Evolutionary conservation across 37 sponge, comb jelly and placozoan species (phyloP).

Genomic region (Theonella swinhoei): DNA sequence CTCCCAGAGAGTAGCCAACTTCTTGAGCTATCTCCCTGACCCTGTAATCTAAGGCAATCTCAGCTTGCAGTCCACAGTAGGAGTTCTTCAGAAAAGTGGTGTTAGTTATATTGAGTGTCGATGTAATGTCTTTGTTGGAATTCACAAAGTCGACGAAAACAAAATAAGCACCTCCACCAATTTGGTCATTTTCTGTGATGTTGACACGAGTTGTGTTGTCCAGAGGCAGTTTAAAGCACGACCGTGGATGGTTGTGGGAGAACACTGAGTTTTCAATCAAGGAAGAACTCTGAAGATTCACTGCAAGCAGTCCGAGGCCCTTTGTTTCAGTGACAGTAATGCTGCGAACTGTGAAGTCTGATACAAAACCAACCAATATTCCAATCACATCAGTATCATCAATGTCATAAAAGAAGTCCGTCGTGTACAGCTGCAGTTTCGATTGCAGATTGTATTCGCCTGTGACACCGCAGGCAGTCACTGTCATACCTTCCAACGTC

Average conservation of each 20-base stretch:
- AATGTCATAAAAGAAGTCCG: constrained; percentile 10
- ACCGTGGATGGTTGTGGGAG: neutral
- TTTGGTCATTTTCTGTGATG: neutral
- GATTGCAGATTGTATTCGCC: neutral
- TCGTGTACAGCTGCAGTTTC: neutral
- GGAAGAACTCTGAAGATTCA: constrained; percentile 40
- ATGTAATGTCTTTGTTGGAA: neutral
- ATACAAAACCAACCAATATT: constrained; percentile 2
- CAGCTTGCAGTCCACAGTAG: constrained; percentile 27
- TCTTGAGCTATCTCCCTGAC: neutral
- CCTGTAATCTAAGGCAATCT: neutral
- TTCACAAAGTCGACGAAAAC: constrained; percentile 32
- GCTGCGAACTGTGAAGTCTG: constrained; percentile 3
- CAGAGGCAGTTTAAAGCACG: neutral
- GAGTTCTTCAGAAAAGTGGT: constrained; percentile 29
- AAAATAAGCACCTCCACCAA: constrained; percentile 43
- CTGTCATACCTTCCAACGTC: constrained; percentile 10
- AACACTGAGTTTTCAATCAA: neutral
- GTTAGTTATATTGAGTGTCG: constrained; percentile 8
- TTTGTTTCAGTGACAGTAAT: constrained; percentile 1
- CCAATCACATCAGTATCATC: neutral
- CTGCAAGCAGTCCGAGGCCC: constrained; percentile 48
- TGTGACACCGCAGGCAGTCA: constrained; percentile 37
- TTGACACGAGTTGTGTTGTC: neutral
- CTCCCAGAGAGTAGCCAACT: constrained; percentile 16